A percentile compares a stretch with the other conserved stretches of the same genome.
These are phyloP conservation scores for Protonemura montana DNA, from an alignment of 2,888 invertebrate species.

Conservation along the genomic window DNA sequence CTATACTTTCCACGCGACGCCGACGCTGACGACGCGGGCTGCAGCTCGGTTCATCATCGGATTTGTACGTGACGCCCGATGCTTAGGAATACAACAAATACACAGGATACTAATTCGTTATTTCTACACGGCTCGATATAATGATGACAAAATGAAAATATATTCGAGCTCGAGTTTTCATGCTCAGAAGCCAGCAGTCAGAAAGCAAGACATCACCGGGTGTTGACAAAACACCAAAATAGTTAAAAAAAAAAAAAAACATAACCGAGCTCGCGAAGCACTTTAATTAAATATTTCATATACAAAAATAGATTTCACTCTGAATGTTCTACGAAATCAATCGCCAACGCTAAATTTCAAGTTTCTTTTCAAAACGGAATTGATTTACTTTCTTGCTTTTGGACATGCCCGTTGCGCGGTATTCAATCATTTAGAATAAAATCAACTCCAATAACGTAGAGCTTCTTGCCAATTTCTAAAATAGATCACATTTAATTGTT, in stretches of 20 bases:
- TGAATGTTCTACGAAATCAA: neutral
- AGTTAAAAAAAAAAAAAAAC: neutral
- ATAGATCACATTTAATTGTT: neutral
- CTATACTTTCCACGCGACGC: neutral
- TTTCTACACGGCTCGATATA: neutral
- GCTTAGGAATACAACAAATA: neutral
- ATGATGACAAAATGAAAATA: neutral
- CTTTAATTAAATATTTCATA: neutral
- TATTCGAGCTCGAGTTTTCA: neutral
- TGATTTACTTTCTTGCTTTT: neutral
- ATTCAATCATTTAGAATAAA: conserved; percentile 3
- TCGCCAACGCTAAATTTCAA: neutral
- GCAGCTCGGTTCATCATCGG: neutral
- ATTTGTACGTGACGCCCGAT: neutral
- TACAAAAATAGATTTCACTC: neutral
- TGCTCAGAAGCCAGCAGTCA: neutral
- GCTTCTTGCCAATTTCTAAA: neutral
- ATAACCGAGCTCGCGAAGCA: neutral
- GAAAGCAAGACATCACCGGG: neutral
- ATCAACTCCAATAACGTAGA: neutral
- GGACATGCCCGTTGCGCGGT: neutral
- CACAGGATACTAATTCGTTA: neutral
- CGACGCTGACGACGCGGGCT: neutral
- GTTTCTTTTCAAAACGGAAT: neutral
- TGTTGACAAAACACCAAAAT: neutral